Base-by-base conservation (phyloP, 2,797 vertebrate genomes). In the Microchirus variegatus region DNA sequence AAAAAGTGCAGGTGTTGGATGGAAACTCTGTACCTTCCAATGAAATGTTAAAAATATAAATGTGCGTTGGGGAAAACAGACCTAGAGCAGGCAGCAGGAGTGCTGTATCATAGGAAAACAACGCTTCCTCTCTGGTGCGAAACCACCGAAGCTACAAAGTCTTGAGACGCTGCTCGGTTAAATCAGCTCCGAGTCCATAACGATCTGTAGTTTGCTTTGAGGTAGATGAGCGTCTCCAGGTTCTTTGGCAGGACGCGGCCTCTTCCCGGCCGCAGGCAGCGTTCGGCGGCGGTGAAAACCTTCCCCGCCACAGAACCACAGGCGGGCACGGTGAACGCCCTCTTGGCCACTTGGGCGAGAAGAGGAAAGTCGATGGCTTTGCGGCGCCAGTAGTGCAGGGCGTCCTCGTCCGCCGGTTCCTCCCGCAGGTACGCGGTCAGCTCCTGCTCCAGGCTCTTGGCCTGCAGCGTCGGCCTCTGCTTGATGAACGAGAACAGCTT, bases 401-500 rank as follows among this genome's bases (percentile, higher is more conserved):
- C 91, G 58, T 94, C 92, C 70, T 94, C 93, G 1, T 94, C 93
- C 0, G 93, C 94, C 36, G 93, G 93, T 52, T 94, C 93, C 82
- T 94, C 93, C 0, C 89, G 87, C n/a, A 94, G 78, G 81, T 94
- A 94, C 18, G 90, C 77, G 0, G 85, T 80, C 79, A 94, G 19
- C 45, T 94, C 93, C 78, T 94, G 93, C 55, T 94, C 93, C 8
- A 94, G 77, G 67, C 92, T 94, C 80, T 94, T 94, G 56, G 92
- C 92, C 81, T 94, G 93, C 1, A 87, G 84, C 0, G 84, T 80
- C 8, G 93, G 93, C 80, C 93, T 93, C 79, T 94, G 93, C 75
- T 94, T 94, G 72, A 94, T 94, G 81, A 94, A 94, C 49, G 93
- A 94, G 83, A 94, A 94, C 15, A 94, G 82, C 82, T 92, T 93